Base-by-base conservation (phyloP, 2,113 vertebrate species). In the Epinephelus fuscoguttatus region DNA sequence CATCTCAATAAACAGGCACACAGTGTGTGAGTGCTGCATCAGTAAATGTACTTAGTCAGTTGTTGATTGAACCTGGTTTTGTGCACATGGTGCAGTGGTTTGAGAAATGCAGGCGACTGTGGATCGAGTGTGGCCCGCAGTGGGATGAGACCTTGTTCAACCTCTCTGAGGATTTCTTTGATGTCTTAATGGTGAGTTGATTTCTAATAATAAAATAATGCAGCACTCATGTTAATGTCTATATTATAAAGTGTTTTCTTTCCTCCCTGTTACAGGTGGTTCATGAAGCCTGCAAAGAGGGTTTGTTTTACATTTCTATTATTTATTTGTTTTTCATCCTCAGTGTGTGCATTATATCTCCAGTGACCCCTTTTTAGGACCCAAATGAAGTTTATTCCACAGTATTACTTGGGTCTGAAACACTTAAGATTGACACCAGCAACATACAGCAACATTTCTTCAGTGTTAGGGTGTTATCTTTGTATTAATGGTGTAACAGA, bases 71-170 rank as follows among this genome's bases (percentile, higher is more conserved):
- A 81, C 62, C 19, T 82, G 50, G 33, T 81, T 82, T 83, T 90
- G 77, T 96, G 94, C 95, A 99, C 96, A 96, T 99, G 97, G 91
- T 96, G 71, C 87, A 93, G 86, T 99, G 98, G 98, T 98, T 97
- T 95, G 97, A 96, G 92, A 98, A 96, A 91, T 92, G 95, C 72
- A 96, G 94, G 92, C 92, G 88, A n/a, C 91, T 98, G 88, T 95
- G 98, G 94, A 78, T 95, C 83, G 88, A 93, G 70, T 56, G 84
- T 90, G 95, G 95, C 90, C 89, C 83, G 49, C 88, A 91, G 61
- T 97, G 94, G 93, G 94, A 95, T 84, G 95, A 97, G 81, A 83
- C 78, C 8, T 70, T 97, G 86, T 78, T 92, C 68, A 95, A 62
- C 80, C 84, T 99, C 57, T 94, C 95, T 72, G 98, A 99, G 93